Conservation (phyloP, 2,888 invertebrate species). For the Chloroclystis v-ata region DNA sequence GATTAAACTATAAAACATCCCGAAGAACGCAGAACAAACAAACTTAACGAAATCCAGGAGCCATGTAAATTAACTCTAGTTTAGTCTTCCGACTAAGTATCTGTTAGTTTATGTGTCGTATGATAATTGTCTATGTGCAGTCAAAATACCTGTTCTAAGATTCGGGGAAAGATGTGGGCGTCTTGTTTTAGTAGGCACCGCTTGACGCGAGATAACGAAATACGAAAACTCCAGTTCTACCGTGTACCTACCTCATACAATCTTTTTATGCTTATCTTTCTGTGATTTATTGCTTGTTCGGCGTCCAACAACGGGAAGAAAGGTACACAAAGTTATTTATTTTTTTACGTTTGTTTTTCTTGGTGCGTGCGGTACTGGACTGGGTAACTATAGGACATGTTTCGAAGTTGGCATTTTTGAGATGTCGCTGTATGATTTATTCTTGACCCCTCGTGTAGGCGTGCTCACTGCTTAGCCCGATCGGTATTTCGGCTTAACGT, state of each 20-base stretch:
- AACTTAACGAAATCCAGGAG: no score
- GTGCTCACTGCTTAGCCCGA: conserved; percentile 68
- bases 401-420: conserved; percentile 78
- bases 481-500: conserved; percentile 69
- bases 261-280: conserved; percentile 78
- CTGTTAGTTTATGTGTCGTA: not conserved
- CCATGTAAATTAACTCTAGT: no score
- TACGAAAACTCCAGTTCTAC: conserved; percentile 76
- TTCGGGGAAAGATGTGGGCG: conserved; percentile 64
- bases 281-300: conserved; percentile 76
- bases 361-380: conserved; percentile 73
- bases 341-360: conserved; percentile 76
- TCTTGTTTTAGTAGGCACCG: conserved; percentile 57
- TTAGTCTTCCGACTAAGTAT: no score
- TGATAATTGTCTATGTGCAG: conserved; percentile 18
- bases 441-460: conserved; percentile 65
- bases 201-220: conserved; percentile 71
- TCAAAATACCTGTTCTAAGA: conserved; percentile 30
- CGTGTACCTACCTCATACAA: conserved; percentile 74
- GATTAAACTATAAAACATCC: no score
- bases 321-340: conserved; percentile 78
- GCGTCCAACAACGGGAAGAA: conserved; percentile 76
- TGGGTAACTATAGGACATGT: conserved; percentile 52
- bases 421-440: conserved; percentile 76
- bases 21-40: no score